Evolutionary conservation across 1,140 invertebrate species (phyloP), one percentile per base, ranked within the genome.

Genomic region (Homalodisca vitripennis): DNA sequence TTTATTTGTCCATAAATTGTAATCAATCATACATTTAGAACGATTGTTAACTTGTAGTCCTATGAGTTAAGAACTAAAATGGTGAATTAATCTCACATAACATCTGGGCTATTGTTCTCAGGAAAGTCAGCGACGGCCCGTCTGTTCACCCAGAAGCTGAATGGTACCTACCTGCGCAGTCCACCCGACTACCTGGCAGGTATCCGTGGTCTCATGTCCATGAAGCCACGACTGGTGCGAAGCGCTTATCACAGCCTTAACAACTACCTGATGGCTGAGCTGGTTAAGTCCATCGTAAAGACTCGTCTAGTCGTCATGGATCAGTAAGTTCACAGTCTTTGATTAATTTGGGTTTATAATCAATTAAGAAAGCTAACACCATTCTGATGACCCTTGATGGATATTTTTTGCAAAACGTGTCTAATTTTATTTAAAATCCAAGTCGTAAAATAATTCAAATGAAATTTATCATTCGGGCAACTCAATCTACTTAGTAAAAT

Each of bases 281-380:
- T 32, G 1, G 31, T 63, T 12, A 63, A 63, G 17, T 29, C 26
- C 29, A 20, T 63, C 17, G 2, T 63, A 27, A 63, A 63, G 17
- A 32, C 29, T 3, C 2, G 27, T n/a, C 60, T 32, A 6, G 60
- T 63, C 60, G 29, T 63, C 30, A 63, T 63, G 60, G 60, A 63
- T 63, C 60, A 63, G 60, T 63, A 32, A 29, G 60, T 63, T 60
- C 29, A n/a, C n/a, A n/a, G n/a, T n/a, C n/a, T n/a, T n/a, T n/a
- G n/a, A n/a, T n/a, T n/a, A n/a, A n/a, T n/a, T n/a, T n/a, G n/a
- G n/a, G n/a, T n/a, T n/a, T n/a, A n/a, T n/a, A n/a, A n/a, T n/a
- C n/a, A n/a, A n/a, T n/a, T n/a, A n/a, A n/a, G n/a, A n/a, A n/a
- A n/a, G n/a, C n/a, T n/a, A n/a, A n/a, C n/a, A n/a, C n/a, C n/a